Percentiles rank a stretch among this genome's conserved stretches.
These are phyloP conservation scores for Troglohyphantes excavatus DNA, from an alignment of 2,888 invertebrate genomes.

Conservation along the genomic window DNA sequence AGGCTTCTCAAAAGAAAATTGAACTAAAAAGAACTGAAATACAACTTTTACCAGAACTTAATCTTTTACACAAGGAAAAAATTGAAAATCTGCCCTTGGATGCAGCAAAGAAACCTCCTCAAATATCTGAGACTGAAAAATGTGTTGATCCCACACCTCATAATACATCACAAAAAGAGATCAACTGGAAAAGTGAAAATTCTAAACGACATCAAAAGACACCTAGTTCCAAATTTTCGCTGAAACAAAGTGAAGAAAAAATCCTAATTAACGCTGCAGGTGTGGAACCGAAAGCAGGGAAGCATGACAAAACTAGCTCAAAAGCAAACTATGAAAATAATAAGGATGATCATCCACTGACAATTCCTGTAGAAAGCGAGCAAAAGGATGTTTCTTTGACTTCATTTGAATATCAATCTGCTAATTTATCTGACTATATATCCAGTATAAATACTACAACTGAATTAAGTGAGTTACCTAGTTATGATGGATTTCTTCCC, in stretches of 20 bases:
- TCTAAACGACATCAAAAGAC: neutral
- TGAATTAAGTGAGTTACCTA: slow-evolving; percentile 27
- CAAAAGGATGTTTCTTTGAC: neutral
- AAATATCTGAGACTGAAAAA: neutral
- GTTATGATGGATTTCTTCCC: neutral
- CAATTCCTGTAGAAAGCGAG: neutral
- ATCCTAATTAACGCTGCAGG: neutral
- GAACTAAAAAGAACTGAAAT: neutral
- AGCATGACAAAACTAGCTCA: neutral
- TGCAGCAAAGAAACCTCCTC: neutral
- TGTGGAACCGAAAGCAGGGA: neutral
- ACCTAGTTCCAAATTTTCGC: neutral
- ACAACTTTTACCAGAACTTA: neutral
- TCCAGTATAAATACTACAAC: slow-evolving; percentile 55
- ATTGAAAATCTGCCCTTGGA: neutral
- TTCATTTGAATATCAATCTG: neutral
- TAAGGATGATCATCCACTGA: neutral
- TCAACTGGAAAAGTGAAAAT: neutral
- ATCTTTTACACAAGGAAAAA: neutral
- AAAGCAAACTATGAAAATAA: neutral
- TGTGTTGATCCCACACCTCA: neutral
- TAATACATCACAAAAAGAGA: neutral
- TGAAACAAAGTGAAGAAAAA: neutral
- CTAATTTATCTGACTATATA: slow-evolving; percentile 15
- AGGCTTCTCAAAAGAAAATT: neutral